phyloP scores from a whole-genome alignment of 2,797 vertebrate genomes.

The Heterohyrax brucei region DNA sequence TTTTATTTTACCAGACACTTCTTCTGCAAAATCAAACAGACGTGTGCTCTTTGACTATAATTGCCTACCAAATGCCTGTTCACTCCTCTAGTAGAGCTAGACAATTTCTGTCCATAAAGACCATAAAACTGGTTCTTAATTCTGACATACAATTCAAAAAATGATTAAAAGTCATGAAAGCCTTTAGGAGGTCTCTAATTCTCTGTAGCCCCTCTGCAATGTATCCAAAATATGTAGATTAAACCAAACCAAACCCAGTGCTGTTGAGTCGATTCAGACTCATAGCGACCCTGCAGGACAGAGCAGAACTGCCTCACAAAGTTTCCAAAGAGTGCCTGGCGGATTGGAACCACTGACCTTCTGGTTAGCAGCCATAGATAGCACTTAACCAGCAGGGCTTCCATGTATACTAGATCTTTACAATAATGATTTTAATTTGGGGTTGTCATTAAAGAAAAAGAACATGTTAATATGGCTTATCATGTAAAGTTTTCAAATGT shows the following conservation, averaged over 20 bases:
- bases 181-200: neutral
- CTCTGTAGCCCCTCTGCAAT: neutral
- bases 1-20: conserved; percentile 33
- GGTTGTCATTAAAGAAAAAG: conserved; percentile 26
- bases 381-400: too few species aligned
- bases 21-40: conserved; percentile 55
- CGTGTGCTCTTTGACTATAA: neutral
- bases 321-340: too few species aligned
- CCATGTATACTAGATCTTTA: neutral
- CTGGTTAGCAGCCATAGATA: too few species aligned
- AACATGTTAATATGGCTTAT: neutral
- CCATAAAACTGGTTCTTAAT: neutral
- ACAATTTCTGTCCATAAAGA: neutral
- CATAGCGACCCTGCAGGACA: too few species aligned
- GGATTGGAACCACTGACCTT: too few species aligned
- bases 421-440: conserved; percentile 23
- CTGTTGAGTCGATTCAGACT: too few species aligned
- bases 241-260: too few species aligned
- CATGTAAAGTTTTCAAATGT: neutral
- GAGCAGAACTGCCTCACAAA: too few species aligned
- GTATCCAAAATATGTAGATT: neutral
- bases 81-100: neutral
- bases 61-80: neutral
- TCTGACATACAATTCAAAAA: neutral
- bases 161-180: neutral